phyloP scores from a whole-genome alignment of 2,113 vertebrate species.

The Gorsachius goisagi region DNA sequence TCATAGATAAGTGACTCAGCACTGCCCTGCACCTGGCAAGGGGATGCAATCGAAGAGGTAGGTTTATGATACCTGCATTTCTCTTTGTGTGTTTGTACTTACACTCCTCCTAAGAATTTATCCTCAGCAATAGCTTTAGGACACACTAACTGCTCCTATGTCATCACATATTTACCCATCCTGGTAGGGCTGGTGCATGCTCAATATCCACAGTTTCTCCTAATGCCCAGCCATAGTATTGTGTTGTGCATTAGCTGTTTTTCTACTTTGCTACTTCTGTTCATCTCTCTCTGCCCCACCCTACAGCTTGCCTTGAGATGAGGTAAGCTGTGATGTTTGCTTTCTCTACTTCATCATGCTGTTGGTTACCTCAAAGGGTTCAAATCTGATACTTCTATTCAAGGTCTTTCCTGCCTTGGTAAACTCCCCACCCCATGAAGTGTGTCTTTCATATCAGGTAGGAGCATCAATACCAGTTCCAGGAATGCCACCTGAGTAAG shows the following conservation, averaged over 20 bases:
- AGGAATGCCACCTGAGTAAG: not conserved
- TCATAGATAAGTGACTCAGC: not conserved
- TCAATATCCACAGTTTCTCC: not conserved
- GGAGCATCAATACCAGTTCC: not conserved
- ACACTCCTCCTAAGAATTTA: not conserved
- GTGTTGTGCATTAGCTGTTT: not conserved
- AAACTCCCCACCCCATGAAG: not conserved
- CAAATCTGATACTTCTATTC: not conserved
- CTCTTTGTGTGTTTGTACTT: not conserved
- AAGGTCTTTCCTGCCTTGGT: not conserved
- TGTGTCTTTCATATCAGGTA: not conserved
- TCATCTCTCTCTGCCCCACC: not conserved
- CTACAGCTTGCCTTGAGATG: not conserved
- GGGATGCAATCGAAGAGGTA: not conserved
- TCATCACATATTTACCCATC: not conserved
- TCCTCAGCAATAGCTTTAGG: not conserved
- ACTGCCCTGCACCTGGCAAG: not conserved
- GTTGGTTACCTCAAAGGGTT: not conserved
- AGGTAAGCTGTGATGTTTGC: not conserved
- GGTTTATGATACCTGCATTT: not conserved
- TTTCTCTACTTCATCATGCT: not conserved
- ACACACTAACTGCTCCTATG: not conserved
- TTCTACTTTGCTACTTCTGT: not conserved
- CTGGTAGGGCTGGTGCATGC: not conserved
- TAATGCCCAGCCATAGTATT: fast-evolving